phyloP scores from a whole-genome alignment of 2,888 invertebrate genomes.

The Halocaridina rubra region DNA sequence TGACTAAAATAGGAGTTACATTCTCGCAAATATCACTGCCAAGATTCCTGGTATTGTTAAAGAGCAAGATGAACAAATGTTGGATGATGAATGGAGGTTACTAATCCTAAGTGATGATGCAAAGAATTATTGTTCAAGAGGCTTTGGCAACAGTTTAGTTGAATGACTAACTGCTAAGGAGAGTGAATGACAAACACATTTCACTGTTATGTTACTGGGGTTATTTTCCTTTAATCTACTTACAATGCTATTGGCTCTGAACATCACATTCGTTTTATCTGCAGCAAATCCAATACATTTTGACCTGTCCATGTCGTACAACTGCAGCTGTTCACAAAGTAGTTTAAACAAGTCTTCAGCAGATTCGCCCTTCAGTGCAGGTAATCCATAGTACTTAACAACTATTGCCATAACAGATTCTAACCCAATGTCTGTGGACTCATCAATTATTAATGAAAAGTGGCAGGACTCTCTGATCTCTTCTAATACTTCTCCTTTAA shows the following conservation, averaged over 20 bases:
- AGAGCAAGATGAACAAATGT: no score
- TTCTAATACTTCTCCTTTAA: background rate
- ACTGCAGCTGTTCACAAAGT: background rate
- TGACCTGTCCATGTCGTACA: background rate
- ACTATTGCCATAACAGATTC: conserved; percentile 31
- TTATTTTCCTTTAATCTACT: conserved; percentile 25
- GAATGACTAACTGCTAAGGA: conserved; percentile 29
- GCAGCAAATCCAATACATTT: conserved; percentile 27
- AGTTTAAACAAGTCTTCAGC: conserved; percentile 12
- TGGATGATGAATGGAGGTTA: no score
- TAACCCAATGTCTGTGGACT: conserved; percentile 18
- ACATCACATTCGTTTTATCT: background rate
- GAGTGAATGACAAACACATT: conserved; percentile 23
- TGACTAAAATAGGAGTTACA: conserved; percentile 4
- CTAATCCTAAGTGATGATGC: no score
- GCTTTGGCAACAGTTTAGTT: background rate
- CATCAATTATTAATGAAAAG: conserved; percentile 26
- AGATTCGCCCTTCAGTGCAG: conserved; percentile 7
- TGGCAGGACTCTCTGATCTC: background rate
- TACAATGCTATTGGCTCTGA: conserved; percentile 10
- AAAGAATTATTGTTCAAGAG: background rate
- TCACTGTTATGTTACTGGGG: conserved; percentile 6
- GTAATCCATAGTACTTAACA: conserved; percentile 9
- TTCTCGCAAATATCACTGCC: background rate
- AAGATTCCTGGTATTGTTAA: no score